Base-by-base conservation (phyloP, 2,797 vertebrate species). In the Paguma larvata region DNA sequence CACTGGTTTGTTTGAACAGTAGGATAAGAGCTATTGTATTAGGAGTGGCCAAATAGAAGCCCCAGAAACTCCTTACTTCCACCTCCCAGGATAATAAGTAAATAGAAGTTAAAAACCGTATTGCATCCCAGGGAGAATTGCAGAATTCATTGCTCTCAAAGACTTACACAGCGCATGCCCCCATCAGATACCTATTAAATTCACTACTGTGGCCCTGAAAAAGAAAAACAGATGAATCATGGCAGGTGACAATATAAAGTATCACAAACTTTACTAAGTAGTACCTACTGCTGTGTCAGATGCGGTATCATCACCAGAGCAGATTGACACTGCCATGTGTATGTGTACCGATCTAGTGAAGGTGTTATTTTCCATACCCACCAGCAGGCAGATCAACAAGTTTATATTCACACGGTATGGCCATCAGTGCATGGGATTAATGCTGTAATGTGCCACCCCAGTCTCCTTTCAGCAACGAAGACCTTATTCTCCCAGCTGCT, bases 371-470 rank as follows among this genome's bases (percentile, higher is more conserved):
- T 72, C 27, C 44, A 38, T 80, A 85, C 4, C 25, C 21, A 25
- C 79, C 73, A 63, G 65, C 90, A 94, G 78, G 30, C 63, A 53
- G 44, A 90, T 88, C 23, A 72, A 70, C 48, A 95, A 85, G 59
- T 85, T 75, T 82, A 59, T 44, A 73, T 44, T 85, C 73, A 89
- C 30, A 53, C 41, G n/a, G n/a, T 51, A 68, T 80, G n/a, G 21
- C 30, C n/a, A 62, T 85, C 59, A 75, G 41, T 80, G 30, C 41
- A 62, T 44, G 51, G 34, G 59, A 23, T 16, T 9, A 92, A 75
- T 82, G 56, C 48, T 85, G 5, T 68, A 62, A 93, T 82, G 41
- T 62, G 41, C 6, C 62, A 68, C 18, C 14, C 46, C 32, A 30
- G 32, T 70, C 44, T 53, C 48, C 70, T 65, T 78, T 78, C n/a